Evolutionary conservation across 1,140 invertebrate species (phyloP), one percentile per base, ranked within the genome.

Genomic region (Temnothorax nylanderi): DNA sequence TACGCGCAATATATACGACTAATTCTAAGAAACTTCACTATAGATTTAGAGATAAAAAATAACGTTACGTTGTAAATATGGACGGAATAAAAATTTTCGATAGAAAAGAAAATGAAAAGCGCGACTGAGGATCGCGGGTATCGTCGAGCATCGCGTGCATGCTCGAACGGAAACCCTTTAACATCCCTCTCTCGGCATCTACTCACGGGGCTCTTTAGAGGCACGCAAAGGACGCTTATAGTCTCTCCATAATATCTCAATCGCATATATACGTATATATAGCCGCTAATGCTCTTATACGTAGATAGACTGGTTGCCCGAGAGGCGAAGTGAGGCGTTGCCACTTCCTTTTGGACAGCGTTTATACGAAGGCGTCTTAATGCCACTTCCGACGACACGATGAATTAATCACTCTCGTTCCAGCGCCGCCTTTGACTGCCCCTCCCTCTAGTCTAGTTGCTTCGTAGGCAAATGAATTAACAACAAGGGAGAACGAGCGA

Each of bases 211-310:
- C 89, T 93, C 90, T 93, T 93, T 91, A 89, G 81, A 82, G 87
- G 86, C 93, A 93, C 93, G 93, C 93, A 91, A 94, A 88, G 47
- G 58, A 84, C 74, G 74, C 34, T 89, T 76, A 26, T 26, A 62
- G 85, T 87, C 81, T 86, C 87, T 71, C 80, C 84, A 82, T 87
- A 91, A 93, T 94, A 93, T 93, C 92, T 94, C 92, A 93, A 94
- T 94, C 90, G n/a, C 32, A 60, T 47, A 82, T 60, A 84, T 44
- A 72, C 11, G 18, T 41, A 41, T 26, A 26, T 26, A 75, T 41
- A 93, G 86, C 80, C 85, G 82, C 91, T 92, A 91, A 94, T 94
- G 92, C 92, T 92, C 88, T 93, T 92, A 92, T 87, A 88, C 81
- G 86, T 88, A 92, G 47, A 65, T 41, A 49, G 74, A 18, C 41